phyloP scores from a whole-genome alignment of 2,888 invertebrate genomes.

The Nezara viridula region DNA sequence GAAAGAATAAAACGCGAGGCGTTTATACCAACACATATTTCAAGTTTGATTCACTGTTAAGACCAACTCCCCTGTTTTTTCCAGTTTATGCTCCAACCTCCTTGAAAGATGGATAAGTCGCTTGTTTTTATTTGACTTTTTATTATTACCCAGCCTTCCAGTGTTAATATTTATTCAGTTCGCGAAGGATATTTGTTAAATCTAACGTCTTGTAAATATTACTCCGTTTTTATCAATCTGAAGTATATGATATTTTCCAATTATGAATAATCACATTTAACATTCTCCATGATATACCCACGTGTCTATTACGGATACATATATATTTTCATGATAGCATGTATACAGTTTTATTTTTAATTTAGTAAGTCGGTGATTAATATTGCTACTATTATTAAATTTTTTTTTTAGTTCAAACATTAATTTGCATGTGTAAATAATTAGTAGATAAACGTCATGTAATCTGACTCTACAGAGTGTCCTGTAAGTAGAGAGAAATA shows the following conservation, averaged over 20 bases:
- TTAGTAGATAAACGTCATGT: too few species aligned
- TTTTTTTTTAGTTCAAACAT: too few species aligned
- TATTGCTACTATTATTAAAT: too few species aligned
- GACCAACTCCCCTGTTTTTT: background rate
- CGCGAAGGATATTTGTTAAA: background rate
- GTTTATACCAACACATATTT: conserved; percentile 43
- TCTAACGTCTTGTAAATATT: background rate
- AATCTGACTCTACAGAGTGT: too few species aligned
- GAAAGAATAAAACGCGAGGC: conserved; percentile 11
- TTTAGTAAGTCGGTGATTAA: too few species aligned
- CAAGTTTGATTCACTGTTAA: conserved; percentile 39
- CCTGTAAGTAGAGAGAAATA: too few species aligned
- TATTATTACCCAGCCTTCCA: background rate
- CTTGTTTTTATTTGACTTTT: conserved; percentile 12
- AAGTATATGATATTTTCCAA: background rate
- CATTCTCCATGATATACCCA: too few species aligned
- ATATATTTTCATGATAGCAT: too few species aligned
- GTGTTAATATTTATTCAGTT: background rate
- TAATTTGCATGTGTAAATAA: too few species aligned
- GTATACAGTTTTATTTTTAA: too few species aligned
- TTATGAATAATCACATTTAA: background rate
- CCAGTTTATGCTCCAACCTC: background rate
- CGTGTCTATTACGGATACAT: too few species aligned
- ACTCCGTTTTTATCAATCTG: background rate
- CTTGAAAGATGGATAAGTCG: background rate